These are phyloP conservation scores for Drosophila melanogaster DNA, from an alignment of 1,140 invertebrate species.

Conservation along the genomic window DNA sequence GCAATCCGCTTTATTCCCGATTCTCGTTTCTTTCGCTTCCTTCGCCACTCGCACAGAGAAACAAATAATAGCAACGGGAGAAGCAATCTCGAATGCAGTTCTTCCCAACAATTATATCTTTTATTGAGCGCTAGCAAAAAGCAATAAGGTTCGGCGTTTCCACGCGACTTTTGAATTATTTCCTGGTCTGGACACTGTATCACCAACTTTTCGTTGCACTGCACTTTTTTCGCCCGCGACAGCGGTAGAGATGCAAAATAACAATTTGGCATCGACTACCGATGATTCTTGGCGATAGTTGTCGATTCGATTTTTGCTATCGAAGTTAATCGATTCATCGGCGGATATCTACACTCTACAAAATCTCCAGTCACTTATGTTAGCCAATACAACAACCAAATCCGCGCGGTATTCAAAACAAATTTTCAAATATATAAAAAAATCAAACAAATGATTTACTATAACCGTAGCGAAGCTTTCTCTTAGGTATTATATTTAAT, in stretches of 20 bases:
- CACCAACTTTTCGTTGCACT: slow-evolving; percentile 16
- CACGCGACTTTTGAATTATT: neutral
- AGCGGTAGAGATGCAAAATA: slow-evolving; percentile 4
- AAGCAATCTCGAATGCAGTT: slow-evolving; percentile 39
- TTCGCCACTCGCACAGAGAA: slow-evolving; percentile 18
- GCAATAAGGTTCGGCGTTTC: slow-evolving; percentile 6
- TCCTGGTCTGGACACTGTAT: slow-evolving; percentile 4
- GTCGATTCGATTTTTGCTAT: too few relatives aligned
- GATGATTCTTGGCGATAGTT: neutral
- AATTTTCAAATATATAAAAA: neutral
- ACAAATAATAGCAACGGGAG: slow-evolving; percentile 29
- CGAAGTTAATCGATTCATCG: neutral
- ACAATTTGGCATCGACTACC: neutral
- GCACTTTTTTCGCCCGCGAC: slow-evolving; percentile 12
- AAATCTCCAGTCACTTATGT: neutral
- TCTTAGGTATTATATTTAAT: neutral
- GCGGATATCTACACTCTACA: neutral
- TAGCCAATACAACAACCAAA: neutral
- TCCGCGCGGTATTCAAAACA: too few relatives aligned
- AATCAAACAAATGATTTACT: neutral
- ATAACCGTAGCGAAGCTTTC: too few relatives aligned
- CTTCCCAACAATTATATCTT: slow-evolving; percentile 11
- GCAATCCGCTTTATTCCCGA: slow-evolving; percentile 14
- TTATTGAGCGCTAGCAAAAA: slow-evolving; percentile 34
- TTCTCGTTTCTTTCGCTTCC: slow-evolving; percentile 10